Evolutionary conservation across 2,113 vertebrate genomes (phyloP), one percentile per base, ranked within the genome.

Genomic region (Fregetta grallaria): DNA sequence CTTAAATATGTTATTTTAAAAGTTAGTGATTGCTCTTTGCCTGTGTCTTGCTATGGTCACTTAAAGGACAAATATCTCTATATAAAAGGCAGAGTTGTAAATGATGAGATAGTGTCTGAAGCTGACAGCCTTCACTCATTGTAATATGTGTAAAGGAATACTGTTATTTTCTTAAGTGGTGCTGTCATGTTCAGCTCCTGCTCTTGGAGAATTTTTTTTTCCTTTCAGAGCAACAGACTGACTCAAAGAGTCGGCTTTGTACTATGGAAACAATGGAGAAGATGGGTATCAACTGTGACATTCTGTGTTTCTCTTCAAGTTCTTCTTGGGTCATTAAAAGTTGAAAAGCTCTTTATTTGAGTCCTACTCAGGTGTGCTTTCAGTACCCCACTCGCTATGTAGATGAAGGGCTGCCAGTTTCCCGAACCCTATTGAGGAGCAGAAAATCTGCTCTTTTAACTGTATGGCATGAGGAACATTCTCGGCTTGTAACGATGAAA

Each of bases 91-190:
- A 82, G 81, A 42, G 19, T 15, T 52, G 26, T 79, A 94, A 90
- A 82, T 11, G 1, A 79, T 65, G 86, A 76, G 25, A 47, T 47
- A 66, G 27, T 65, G 58, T 86, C 50, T 80, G 49, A 88, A 83
- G 87, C 36, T 90, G 92, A 62, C 55, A 94, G 78, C 68, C 52
- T 76, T 90, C 88, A 86, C 38, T 93, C 86, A 73, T 14, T 77
- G 29, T 79, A 86, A 83, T 78, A 32, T 29, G 19, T 93, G 71
- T 86, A 67, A 94, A 80, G 45, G 23, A 88, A 79, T 80, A 62
- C 50, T 66, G 45, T 68, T 85, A 50, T 73, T 94, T 81, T 93
- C 59, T 42, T 90, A 91, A 92, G 45, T 88, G 62, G n/a, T 74
- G 67, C 74, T 93, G 71, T 94, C 87, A 70, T 68, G 29, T 95